A percentile compares a stretch with the other conserved stretches of the same genome.
phyloP scores from a whole-genome alignment of 2,797 vertebrate species.

The Nyctalus aviator region DNA sequence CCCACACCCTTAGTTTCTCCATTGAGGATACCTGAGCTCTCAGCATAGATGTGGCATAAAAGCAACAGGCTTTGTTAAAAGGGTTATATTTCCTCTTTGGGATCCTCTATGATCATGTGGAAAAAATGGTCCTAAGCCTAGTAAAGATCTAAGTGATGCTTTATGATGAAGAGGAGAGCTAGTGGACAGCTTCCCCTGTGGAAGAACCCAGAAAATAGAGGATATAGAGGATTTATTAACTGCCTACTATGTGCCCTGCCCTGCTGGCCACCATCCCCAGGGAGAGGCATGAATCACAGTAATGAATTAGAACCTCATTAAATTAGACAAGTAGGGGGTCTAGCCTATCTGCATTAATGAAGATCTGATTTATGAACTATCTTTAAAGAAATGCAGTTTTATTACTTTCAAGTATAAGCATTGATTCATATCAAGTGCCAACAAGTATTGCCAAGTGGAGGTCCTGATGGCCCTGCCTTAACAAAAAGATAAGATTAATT shows the following conservation, averaged over 20 bases:
- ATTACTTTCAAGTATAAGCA: slow-evolving; percentile 83
- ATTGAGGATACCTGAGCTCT: background rate
- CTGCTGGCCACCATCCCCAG: slow-evolving; percentile 67
- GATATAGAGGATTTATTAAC: slow-evolving; percentile 75
- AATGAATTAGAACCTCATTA: slow-evolving; percentile 84
- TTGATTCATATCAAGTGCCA: slow-evolving; percentile 83
- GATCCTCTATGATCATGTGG: background rate
- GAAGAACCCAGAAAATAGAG: slow-evolving; percentile 26
- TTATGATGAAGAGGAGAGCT: background rate
- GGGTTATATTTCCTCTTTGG: background rate
- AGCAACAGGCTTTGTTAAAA: background rate
- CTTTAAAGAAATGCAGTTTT: slow-evolving; percentile 84
- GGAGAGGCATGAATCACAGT: slow-evolving; percentile 76
- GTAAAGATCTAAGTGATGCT: background rate
- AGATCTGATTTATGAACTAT: slow-evolving; percentile 85
- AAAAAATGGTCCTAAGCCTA: background rate
- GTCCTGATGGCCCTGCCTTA: slow-evolving; percentile 80
- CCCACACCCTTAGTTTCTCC: background rate
- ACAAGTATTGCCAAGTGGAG: slow-evolving; percentile 83
- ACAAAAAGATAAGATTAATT: slow-evolving; percentile 84
- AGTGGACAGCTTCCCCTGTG: background rate
- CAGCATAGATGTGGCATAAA: background rate
- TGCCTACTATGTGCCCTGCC: slow-evolving; percentile 82
- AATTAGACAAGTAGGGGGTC: slow-evolving; percentile 82
- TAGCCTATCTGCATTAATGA: slow-evolving; percentile 84